Percentiles rank a stretch among this genome's conserved stretches.
Evolutionary conservation across 2,888 invertebrate genomes (phyloP).

Genomic region (Campoplex nolae): DNA sequence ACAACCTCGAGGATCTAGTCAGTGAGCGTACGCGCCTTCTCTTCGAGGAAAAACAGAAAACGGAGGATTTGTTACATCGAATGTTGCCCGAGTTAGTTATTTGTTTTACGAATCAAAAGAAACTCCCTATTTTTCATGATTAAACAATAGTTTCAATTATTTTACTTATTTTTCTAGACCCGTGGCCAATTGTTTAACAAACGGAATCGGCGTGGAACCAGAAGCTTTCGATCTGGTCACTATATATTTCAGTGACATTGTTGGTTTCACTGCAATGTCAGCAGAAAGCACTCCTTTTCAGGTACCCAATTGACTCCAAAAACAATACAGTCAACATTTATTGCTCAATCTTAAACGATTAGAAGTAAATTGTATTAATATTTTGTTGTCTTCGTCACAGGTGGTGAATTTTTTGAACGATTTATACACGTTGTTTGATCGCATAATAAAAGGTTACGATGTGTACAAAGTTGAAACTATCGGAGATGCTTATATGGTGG

Average conservation of each 20-base stretch:
- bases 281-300: conserved; percentile 97
- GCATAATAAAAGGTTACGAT: conserved; percentile 98
- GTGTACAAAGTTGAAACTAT: conserved; percentile 99
- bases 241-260: conserved; percentile 98
- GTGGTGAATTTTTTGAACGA: conserved; percentile 99
- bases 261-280: conserved; percentile 98
- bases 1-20: conserved; percentile 97
- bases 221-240: conserved; percentile 97
- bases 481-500: conserved; percentile 93
- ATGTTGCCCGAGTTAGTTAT: conserved; percentile 95
- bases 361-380: not conserved
- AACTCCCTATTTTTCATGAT: not conserved
- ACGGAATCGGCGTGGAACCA: conserved; percentile 95
- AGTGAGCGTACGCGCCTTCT: conserved; percentile 95
- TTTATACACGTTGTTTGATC: conserved; percentile 98
- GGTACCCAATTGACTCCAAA: conserved; percentile 82
- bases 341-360: not conserved
- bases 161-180: conserved; percentile 87
- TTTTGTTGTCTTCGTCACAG: conserved; percentile 81
- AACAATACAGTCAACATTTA: not conserved
- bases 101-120: not conserved
- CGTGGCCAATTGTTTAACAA: conserved; percentile 94
- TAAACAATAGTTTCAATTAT: not conserved
- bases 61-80: conserved; percentile 95
- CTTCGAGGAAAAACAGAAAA: conserved; percentile 96